A percentile compares a stretch with the other conserved stretches of the same genome.
Conservation (phyloP, 2,113 vertebrate genomes). For the Colaptes auratus region DNA sequence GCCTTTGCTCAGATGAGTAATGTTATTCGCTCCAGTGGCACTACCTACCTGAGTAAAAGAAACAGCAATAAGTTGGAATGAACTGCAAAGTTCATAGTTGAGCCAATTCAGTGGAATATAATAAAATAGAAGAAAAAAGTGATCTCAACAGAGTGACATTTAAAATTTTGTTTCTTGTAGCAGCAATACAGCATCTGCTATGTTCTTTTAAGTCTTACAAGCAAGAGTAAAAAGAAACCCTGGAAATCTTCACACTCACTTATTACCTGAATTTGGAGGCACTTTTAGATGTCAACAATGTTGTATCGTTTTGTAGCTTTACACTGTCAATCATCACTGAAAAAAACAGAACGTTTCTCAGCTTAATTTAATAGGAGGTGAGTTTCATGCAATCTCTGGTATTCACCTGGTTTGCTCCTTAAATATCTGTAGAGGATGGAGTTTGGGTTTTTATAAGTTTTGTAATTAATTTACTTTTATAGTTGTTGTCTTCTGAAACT, state of each 20-base stretch:
- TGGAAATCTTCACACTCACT: background rate
- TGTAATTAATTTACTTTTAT: background rate
- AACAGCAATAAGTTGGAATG: background rate
- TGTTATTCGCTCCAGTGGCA: background rate
- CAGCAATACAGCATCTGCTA: background rate
- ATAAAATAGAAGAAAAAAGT: background rate
- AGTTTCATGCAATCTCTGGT: background rate
- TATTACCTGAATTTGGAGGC: background rate
- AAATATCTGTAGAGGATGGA: background rate
- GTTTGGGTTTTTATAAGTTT: background rate
- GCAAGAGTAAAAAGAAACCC: accelerated
- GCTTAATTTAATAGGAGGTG: background rate
- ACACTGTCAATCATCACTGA: background rate
- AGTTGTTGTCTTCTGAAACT: background rate
- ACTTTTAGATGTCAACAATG: background rate
- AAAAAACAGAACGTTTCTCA: background rate
- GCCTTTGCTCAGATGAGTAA: background rate
- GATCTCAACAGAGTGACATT: background rate
- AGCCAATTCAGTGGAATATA: background rate
- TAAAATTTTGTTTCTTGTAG: background rate
- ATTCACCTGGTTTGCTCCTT: background rate
- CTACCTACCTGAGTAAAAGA: background rate
- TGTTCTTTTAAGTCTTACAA: background rate
- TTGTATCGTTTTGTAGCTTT: background rate
- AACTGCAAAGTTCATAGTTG: background rate